These are phyloP conservation scores for Drosophila lacicola DNA, from an alignment of 2,888 invertebrate species.

Conservation along the genomic window DNA sequence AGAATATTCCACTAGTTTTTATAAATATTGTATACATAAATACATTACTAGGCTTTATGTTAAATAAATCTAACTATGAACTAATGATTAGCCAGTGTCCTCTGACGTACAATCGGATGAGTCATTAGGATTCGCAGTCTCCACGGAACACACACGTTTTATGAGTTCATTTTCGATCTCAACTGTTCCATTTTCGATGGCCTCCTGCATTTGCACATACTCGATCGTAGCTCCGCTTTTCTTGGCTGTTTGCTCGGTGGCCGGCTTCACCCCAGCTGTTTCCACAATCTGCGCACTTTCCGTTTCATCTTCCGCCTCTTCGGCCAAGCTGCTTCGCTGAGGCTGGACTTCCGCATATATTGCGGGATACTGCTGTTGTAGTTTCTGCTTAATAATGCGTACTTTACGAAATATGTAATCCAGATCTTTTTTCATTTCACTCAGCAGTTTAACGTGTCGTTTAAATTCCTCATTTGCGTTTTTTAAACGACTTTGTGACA, in stretches of 20 bases:
- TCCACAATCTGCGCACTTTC: conserved; percentile 37
- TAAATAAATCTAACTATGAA: conserved; percentile 25
- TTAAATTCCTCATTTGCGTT: conserved; percentile 95
- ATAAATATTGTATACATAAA: conserved; percentile 26
- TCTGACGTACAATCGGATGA: conserved; percentile 88
- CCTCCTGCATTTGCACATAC: conserved; percentile 85
- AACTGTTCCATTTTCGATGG: conserved; percentile 83
- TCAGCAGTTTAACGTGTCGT: conserved; percentile 93
- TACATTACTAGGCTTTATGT: conserved; percentile 6
- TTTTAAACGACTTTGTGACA: conserved; percentile 95
- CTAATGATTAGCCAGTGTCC: conserved; percentile 85
- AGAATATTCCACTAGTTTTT: conserved; percentile 14
- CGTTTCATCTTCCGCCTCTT: conserved; percentile 86
- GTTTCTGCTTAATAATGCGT: conserved; percentile 91
- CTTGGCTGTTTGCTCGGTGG: conserved; percentile 51
- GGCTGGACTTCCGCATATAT: conserved; percentile 88
- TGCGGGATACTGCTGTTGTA: conserved; percentile 90
- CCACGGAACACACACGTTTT: conserved; percentile 87
- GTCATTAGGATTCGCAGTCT: conserved; percentile 88
- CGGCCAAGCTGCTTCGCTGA: conserved; percentile 85
- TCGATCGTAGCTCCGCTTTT: conserved; percentile 82
- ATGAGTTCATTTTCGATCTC: conserved; percentile 84
- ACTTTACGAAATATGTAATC: conserved; percentile 98
- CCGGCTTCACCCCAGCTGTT: conserved; percentile 52
- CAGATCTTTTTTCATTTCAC: conserved; percentile 97